Percentiles rank a stretch among this genome's conserved stretches.
Conservation (phyloP, 2,113 vertebrate species). For the Pholis gunnellus region DNA sequence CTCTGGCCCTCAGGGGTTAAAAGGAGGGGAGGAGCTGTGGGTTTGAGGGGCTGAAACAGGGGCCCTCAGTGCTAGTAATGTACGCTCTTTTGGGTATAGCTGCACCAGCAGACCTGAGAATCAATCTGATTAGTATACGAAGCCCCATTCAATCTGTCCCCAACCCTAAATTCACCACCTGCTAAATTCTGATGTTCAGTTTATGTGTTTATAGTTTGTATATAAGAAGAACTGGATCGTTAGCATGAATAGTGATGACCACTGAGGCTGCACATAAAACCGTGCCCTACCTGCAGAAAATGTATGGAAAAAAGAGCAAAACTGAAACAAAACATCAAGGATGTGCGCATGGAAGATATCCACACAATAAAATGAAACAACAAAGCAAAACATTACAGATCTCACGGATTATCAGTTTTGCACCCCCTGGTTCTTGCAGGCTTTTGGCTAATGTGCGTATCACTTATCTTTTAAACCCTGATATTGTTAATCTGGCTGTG, state of each 20-base stretch:
- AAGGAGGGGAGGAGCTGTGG: conserved; percentile 73
- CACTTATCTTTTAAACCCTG: conserved; percentile 38
- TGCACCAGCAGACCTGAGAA: conserved; percentile 14
- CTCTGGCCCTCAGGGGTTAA: conserved; percentile 86
- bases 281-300: background rate
- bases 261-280: background rate
- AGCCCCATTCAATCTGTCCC: background rate
- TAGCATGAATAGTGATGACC: background rate
- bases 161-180: background rate
- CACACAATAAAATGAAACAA: conserved; percentile 4
- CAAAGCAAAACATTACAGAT: conserved; percentile 17
- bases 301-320: background rate
- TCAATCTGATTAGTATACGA: background rate
- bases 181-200: background rate
- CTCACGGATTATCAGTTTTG: conserved; percentile 28
- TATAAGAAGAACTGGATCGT: background rate
- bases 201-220: background rate
- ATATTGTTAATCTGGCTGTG: conserved; percentile 50
- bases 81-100: conserved; percentile 42
- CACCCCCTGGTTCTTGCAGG: conserved; percentile 30
- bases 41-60: conserved; percentile 35
- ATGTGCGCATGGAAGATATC: background rate
- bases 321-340: conserved; percentile 19
- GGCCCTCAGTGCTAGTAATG: conserved; percentile 49
- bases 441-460: conserved; percentile 37